Evolutionary conservation across 1,140 invertebrate species (phyloP).

Genomic region (Potamilus streckersoni): DNA sequence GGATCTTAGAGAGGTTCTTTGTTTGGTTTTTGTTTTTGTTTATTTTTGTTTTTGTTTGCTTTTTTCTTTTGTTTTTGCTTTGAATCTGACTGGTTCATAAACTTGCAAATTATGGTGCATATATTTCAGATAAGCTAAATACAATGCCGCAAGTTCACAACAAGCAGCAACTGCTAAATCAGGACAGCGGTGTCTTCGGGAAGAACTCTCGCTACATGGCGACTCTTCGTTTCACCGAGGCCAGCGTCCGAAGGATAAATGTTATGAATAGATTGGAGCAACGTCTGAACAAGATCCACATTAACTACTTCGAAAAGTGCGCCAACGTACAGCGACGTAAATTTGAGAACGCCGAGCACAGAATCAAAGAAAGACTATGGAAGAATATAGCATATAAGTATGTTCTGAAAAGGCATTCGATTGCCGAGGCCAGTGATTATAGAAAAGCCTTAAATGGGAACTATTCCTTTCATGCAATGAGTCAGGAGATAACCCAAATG

Average conservation of each 20-base stretch:
- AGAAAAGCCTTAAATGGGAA: constrained; percentile 31
- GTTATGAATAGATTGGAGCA: constrained; percentile 21
- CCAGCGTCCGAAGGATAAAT: constrained; percentile 17
- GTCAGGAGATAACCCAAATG: constrained; percentile 37
- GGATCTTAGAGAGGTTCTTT: too few relatives aligned
- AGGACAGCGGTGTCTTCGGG: constrained; percentile 9
- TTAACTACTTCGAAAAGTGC: constrained; percentile 9
- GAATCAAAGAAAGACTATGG: constrained; percentile 14
- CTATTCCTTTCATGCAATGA: constrained; percentile 32
- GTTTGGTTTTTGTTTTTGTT: too few relatives aligned
- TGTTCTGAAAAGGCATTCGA: constrained; percentile 35
- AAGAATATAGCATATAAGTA: constrained; percentile 33
- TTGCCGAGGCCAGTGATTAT: constrained; percentile 17
- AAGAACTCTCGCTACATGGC: constrained; percentile 33
- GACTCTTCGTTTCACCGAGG: constrained; percentile 19
- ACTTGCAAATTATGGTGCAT: too few relatives aligned
- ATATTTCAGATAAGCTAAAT: not conserved
- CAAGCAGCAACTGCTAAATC: constrained; percentile 3
- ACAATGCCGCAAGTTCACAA: constrained; percentile 31
- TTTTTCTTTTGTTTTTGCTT: too few relatives aligned
- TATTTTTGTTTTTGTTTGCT: too few relatives aligned
- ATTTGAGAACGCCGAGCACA: constrained; percentile 4
- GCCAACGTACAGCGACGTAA: not conserved
- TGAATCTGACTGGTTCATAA: too few relatives aligned
- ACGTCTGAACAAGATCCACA: constrained; percentile 12